Evolutionary conservation across 2,888 invertebrate species (phyloP).

Genomic region (Thymelicus sylvestris): DNA sequence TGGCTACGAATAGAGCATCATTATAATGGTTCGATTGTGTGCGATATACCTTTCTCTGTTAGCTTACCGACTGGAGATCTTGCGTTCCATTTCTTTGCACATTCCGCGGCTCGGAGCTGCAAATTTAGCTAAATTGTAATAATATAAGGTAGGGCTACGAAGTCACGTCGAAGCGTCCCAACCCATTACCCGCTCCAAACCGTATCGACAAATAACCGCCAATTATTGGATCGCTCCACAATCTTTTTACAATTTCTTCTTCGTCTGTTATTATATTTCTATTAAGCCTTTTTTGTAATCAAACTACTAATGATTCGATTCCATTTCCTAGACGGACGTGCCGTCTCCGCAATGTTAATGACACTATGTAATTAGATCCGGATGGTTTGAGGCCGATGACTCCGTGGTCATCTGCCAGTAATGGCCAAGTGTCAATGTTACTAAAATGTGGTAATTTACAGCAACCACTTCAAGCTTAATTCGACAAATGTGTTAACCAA

Average conservation of each 20-base stretch:
- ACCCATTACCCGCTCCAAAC: slow-evolving; percentile 82
- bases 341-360: slow-evolving; percentile 82
- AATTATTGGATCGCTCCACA: slow-evolving; percentile 84
- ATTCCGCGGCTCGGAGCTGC: slow-evolving; percentile 51
- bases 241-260: slow-evolving; percentile 85
- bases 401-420: slow-evolving; percentile 71
- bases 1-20: slow-evolving; percentile 18
- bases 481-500: slow-evolving; percentile 16
- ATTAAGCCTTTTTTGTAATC: slow-evolving; percentile 85
- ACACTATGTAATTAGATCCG: slow-evolving; percentile 84
- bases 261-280: slow-evolving; percentile 84
- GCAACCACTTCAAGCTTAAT: slow-evolving; percentile 55
- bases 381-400: slow-evolving; percentile 82
- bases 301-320: slow-evolving; percentile 85
- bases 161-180: slow-evolving; percentile 80
- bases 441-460: slow-evolving; percentile 79
- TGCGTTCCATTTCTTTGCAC: slow-evolving; percentile 33
- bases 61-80: slow-evolving; percentile 26
- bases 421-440: slow-evolving; percentile 80
- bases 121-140: slow-evolving; percentile 69
- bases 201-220: slow-evolving; percentile 85
- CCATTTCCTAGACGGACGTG: slow-evolving; percentile 85
- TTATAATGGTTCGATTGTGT: slow-evolving; percentile 19
- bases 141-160: slow-evolving; percentile 49
- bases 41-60: slow-evolving; percentile 35